Percentiles rank a stretch among this genome's conserved stretches.
phyloP scores from a whole-genome alignment of 2,888 invertebrate genomes.

The Microctonus aethiopoides region DNA sequence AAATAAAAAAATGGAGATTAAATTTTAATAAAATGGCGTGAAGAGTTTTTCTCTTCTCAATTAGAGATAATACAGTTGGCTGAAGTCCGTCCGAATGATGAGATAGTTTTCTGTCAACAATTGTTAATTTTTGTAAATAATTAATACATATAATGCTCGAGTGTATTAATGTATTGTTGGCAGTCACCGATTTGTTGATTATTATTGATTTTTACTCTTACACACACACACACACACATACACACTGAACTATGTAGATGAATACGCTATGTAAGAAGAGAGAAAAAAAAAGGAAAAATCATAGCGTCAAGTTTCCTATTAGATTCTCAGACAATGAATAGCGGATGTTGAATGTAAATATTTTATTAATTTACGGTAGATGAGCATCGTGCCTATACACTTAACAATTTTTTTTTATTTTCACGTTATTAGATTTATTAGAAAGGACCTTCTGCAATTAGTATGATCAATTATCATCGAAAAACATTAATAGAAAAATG shows the following conservation, averaged over 20 bases:
- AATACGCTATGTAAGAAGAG: neutral
- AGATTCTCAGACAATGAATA: neutral
- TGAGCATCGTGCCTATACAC: constrained; percentile 26
- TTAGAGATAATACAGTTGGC: constrained; percentile 49
- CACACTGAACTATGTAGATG: too few relatives aligned
- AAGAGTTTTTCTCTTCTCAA: constrained; percentile 32
- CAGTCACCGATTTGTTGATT: constrained; percentile 4
- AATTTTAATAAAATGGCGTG: constrained; percentile 22
- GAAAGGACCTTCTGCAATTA: neutral
- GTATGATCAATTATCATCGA: neutral
- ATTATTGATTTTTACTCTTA: neutral
- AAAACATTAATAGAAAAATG: neutral
- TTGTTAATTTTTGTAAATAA: constrained; percentile 26
- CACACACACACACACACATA: too few relatives aligned
- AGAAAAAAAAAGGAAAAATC: neutral
- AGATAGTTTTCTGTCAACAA: constrained; percentile 19
- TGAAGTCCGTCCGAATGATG: constrained; percentile 63
- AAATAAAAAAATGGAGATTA: constrained; percentile 31
- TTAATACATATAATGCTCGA: neutral
- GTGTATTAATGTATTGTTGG: neutral
- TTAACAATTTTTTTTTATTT: constrained; percentile 5
- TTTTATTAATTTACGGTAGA: constrained; percentile 31
- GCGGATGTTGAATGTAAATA: constrained; percentile 22
- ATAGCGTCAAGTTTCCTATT: neutral
- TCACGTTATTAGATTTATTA: neutral